phyloP scores from a whole-genome alignment of 1,140 invertebrate species.

The Aphelinus certus region DNA sequence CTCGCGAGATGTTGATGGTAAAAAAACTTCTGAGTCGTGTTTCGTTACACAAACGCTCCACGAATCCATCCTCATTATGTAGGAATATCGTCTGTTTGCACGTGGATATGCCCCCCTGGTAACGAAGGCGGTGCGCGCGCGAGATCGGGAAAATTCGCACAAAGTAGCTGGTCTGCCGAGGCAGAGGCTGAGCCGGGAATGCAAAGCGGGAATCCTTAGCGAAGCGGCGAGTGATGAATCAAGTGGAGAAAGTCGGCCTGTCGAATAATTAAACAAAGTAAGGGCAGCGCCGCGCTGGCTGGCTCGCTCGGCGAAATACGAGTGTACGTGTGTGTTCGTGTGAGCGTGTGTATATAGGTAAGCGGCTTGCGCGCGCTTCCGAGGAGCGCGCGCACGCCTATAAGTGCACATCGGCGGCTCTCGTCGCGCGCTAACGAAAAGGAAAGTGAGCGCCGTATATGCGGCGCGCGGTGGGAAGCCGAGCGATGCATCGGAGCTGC shows the following conservation, averaged over 20 bases:
- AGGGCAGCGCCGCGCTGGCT: conserved; percentile 4
- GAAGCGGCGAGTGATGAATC: too few relatives aligned
- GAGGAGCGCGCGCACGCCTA: conserved; percentile 30
- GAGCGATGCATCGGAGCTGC: background rate
- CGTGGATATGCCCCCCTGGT: too few relatives aligned
- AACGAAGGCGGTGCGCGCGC: too few relatives aligned
- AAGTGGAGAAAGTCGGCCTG: conserved; percentile 31
- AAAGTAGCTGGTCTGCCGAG: too few relatives aligned
- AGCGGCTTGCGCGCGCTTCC: conserved; percentile 29
- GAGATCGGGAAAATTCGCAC: too few relatives aligned
- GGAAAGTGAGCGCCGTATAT: conserved; percentile 17
- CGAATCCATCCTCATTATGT: too few relatives aligned
- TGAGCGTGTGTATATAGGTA: conserved; percentile 42
- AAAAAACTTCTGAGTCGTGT: too few relatives aligned
- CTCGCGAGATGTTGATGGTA: too few relatives aligned
- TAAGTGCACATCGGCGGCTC: too few relatives aligned
- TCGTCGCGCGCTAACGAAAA: conserved; percentile 21
- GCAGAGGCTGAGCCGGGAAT: too few relatives aligned
- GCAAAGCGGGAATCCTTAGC: conserved; percentile 6
- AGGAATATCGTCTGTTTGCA: too few relatives aligned
- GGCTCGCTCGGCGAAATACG: background rate
- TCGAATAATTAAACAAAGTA: conserved; percentile 35
- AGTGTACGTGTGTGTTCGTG: conserved; percentile 3
- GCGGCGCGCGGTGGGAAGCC: background rate
- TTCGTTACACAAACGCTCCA: too few relatives aligned